Evolutionary conservation across 2,113 vertebrate species (phyloP).

Genomic region (Apeltes quadracus): DNA sequence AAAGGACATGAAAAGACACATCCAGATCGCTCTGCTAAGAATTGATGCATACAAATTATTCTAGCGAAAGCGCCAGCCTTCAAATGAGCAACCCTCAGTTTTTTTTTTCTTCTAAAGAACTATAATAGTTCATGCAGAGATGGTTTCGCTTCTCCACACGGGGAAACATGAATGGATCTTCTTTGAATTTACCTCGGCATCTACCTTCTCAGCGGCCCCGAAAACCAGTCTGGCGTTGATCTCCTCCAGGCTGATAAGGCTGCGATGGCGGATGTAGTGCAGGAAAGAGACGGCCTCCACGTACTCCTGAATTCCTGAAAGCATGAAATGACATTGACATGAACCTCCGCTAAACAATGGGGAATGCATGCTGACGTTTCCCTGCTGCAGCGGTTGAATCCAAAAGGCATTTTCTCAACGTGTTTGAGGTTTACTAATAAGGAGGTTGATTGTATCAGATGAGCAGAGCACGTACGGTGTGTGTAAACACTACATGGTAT

Average conservation of each 20-base stretch:
- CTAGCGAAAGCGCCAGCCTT: not conserved
- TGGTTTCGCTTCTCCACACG: not conserved
- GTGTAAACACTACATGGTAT: conserved; percentile 44
- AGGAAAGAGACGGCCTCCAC: conserved; percentile 96
- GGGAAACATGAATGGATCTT: not conserved
- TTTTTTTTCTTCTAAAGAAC: not conserved
- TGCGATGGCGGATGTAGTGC: conserved; percentile 92
- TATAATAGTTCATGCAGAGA: not conserved
- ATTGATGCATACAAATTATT: not conserved
- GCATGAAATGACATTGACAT: conserved; percentile 8
- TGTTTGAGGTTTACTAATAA: not conserved
- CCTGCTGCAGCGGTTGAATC: not conserved
- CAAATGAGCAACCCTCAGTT: not conserved
- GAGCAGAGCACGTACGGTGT: conserved; percentile 11
- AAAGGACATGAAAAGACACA: not conserved
- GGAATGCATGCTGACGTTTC: not conserved
- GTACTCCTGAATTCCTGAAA: conserved; percentile 93
- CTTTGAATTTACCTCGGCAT: conserved; percentile 66
- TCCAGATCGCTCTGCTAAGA: not conserved
- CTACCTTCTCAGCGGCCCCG: conserved; percentile 78
- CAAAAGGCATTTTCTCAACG: not conserved
- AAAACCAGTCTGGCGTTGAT: conserved; percentile 93
- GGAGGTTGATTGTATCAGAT: conserved; percentile 14
- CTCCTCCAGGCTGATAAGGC: conserved; percentile 92
- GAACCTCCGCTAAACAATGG: not conserved